Evolutionary conservation across 2,888 invertebrate genomes (phyloP).

Genomic region (Acleris literana): DNA sequence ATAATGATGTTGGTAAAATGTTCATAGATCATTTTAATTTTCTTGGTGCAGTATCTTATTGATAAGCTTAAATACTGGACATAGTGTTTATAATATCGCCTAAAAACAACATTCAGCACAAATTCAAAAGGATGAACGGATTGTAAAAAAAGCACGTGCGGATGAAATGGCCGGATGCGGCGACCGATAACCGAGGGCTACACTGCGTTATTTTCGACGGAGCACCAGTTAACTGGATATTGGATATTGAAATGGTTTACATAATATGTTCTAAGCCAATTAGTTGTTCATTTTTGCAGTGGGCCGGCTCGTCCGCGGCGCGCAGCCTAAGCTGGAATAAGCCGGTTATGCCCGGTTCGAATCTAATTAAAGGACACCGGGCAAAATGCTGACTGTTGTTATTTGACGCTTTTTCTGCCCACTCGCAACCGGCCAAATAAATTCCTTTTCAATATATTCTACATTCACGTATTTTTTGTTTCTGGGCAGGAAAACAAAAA

Average conservation of each 20-base stretch:
- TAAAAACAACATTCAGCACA: background rate
- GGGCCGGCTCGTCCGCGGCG: conserved; percentile 66
- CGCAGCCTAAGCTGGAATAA: conserved; percentile 76
- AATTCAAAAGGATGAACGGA: conserved; percentile 4
- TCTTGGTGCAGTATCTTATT: too few relatives aligned
- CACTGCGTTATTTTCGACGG: conserved; percentile 54
- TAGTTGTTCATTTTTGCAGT: conserved; percentile 81
- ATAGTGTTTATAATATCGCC: too few relatives aligned
- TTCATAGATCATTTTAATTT: too few relatives aligned
- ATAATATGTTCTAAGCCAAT: conserved; percentile 79
- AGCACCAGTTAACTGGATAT: conserved; percentile 70
- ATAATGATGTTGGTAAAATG: too few relatives aligned
- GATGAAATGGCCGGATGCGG: conserved; percentile 17
- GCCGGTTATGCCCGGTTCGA: conserved; percentile 78
- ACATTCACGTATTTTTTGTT: conserved; percentile 30
- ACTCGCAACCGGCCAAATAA: conserved; percentile 57
- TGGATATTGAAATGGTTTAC: conserved; percentile 76
- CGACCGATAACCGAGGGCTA: conserved; percentile 20
- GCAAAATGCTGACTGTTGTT: conserved; percentile 77
- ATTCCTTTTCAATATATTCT: conserved; percentile 40
- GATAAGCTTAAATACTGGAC: too few relatives aligned
- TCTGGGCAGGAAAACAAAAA: conserved; percentile 49
- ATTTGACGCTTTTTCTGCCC: conserved; percentile 65
- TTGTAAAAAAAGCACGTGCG: conserved; percentile 27
- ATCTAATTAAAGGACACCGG: conserved; percentile 80